These are phyloP conservation scores for Graphium colonna DNA, from an alignment of 2,888 invertebrate species.

Conservation along the genomic window DNA sequence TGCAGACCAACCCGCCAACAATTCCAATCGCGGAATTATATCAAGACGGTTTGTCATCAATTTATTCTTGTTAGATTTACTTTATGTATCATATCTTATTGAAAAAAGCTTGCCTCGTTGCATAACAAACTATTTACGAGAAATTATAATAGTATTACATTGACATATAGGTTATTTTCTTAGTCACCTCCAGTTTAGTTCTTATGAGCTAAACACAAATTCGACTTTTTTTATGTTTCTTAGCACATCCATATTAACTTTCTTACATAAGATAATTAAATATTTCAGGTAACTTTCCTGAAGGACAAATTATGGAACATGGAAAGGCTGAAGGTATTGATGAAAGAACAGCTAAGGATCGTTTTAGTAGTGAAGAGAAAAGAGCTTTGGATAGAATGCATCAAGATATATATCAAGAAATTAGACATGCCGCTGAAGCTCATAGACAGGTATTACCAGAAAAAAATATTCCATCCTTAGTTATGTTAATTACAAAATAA, in stretches of 20 bases:
- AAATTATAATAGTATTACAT: too few species aligned
- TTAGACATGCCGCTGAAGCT: constrained; percentile 97
- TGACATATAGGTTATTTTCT: neutral
- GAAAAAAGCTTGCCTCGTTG: too few species aligned
- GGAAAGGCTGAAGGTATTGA: constrained; percentile 84
- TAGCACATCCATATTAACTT: neutral
- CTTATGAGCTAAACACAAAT: too few species aligned
- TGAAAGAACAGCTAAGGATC: constrained; percentile 91
- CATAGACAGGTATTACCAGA: constrained; percentile 93
- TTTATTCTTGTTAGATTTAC: neutral
- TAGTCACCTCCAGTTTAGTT: too few species aligned
- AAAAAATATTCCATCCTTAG: too few species aligned
- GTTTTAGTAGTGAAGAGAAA: constrained; percentile 93
- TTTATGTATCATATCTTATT: neutral
- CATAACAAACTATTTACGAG: too few species aligned
- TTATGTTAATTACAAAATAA: too few species aligned
- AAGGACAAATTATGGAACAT: constrained; percentile 94
- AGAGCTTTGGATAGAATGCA: constrained; percentile 94
- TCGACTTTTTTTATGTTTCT: too few species aligned
- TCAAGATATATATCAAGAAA: constrained; percentile 95
- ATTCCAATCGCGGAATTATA: constrained; percentile 92
- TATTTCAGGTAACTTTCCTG: constrained; percentile 83
- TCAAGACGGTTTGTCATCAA: constrained; percentile 82
- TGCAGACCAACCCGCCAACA: constrained; percentile 92
- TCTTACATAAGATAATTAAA: too few species aligned